phyloP scores from a whole-genome alignment of 2,113 vertebrate species.

The Apteryx mantelli region DNA sequence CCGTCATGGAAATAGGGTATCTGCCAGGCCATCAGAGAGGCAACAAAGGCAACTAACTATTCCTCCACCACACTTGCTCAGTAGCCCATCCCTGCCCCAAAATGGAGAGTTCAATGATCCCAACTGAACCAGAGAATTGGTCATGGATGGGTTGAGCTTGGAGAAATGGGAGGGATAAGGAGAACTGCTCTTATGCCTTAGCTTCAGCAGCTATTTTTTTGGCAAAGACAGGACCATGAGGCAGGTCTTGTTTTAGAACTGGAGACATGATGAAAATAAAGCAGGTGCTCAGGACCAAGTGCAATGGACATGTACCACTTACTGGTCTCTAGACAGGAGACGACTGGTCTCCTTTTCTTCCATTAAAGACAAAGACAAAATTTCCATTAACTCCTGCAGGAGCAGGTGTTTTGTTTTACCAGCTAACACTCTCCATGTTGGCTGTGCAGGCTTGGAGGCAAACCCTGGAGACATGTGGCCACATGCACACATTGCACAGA shows the following conservation, averaged over 20 bases:
- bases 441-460: background rate
- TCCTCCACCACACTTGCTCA: background rate
- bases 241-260: background rate
- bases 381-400: background rate
- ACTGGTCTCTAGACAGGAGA: background rate
- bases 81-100: background rate
- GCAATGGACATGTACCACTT: background rate
- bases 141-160: background rate
- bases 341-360: too few relatives aligned
- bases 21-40: background rate
- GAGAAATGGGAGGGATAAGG: background rate
- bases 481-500: background rate
- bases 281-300: too few relatives aligned
- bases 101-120: background rate
- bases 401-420: background rate
- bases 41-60: rapidly evolving
- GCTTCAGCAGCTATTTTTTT: background rate
- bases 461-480: background rate
- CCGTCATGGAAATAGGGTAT: background rate
- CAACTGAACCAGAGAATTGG: background rate
- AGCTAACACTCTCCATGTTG: background rate
- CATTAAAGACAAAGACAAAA: too few relatives aligned
- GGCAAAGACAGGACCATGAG: too few relatives aligned
- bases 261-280: background rate
- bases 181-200: too few relatives aligned